Evolutionary conservation across 1,140 invertebrate genomes (phyloP), one percentile per base, ranked within the genome.

Genomic region (Teleopsis dalmanni): DNA sequence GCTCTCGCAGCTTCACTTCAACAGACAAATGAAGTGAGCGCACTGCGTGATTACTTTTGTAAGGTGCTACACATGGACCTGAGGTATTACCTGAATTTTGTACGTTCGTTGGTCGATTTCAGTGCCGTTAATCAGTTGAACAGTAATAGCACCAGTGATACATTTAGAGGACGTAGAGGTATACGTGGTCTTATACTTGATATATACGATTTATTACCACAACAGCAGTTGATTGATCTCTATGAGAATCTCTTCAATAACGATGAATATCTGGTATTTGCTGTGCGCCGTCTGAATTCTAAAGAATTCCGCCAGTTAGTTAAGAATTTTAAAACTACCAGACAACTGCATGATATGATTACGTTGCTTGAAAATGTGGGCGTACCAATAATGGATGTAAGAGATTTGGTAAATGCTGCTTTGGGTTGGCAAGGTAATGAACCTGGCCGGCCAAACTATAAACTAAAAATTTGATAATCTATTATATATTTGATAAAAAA

Each of bases 61-160:
- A 35, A 41, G 5, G 31, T 43, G 19, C n/a, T 50, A 23, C 41
- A 50, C 19, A 34, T 41, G 3, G 40, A 50, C 44, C 3, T 50
- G 16, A 11, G 3, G 3, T 11, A 35, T 9, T 43, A 44, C n/a
- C 8, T 18, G 4, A 14, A 43, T 23, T 42, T 49, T 7, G 14
- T 25, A 19, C 25, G 21, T 3, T 19, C n/a, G n/a, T 25, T 38
- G 5, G 1, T 43, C 13, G 11, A 29, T 3, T 19, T 43, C 0
- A 11, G 4, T 19, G 26, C n/a, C 8, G n/a, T 43, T 6, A 19
- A 3, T 5, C 22, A 34, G n/a, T 13, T 13, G 8, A n/a, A n/a
- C 2, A 31, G 21, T 10, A 43, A 31, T 21, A 13, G 21, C 0
- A 37, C 36, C 6, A 26, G 7, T 4, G 26, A 11, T 2, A 7